Percentiles rank a stretch among this genome's conserved stretches.
phyloP scores from a whole-genome alignment of 2,113 vertebrate species.

The Calidris pygmaea region DNA sequence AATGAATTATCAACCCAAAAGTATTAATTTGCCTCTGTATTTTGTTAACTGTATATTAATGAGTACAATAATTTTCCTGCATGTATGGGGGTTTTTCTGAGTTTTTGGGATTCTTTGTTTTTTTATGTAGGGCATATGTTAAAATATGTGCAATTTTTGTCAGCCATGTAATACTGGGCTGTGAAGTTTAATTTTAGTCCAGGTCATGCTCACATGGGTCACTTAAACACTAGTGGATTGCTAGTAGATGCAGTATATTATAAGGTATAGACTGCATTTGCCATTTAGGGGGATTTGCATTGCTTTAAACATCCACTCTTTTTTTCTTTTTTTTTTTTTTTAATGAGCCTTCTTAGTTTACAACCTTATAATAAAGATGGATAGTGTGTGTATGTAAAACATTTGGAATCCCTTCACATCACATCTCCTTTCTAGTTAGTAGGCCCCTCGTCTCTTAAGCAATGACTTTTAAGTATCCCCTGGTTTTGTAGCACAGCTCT shows the following conservation, averaged over 20 bases:
- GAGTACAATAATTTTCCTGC: neutral
- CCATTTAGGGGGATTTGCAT: neutral
- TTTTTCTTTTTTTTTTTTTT: neutral
- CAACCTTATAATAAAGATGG: neutral
- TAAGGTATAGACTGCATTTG: neutral
- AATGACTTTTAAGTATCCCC: neutral
- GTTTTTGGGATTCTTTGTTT: neutral
- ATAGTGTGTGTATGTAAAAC: neutral
- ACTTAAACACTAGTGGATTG: neutral
- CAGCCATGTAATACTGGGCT: neutral
- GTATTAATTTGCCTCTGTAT: neutral
- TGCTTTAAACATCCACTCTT: neutral
- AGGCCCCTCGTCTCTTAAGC: neutral
- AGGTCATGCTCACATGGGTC: neutral
- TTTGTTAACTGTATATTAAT: neutral
- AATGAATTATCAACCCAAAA: neutral
- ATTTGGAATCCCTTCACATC: neutral
- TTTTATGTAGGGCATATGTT: neutral
- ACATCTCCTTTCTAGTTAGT: neutral
- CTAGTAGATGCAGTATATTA: neutral
- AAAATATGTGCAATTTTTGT: neutral
- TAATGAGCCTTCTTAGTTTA: neutral
- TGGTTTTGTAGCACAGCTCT: neutral
- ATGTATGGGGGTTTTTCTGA: rapidly evolving
- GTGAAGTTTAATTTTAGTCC: conserved; percentile 16